phyloP scores from a whole-genome alignment of 2,888 invertebrate genomes.

The Lumbricus terrestris region DNA sequence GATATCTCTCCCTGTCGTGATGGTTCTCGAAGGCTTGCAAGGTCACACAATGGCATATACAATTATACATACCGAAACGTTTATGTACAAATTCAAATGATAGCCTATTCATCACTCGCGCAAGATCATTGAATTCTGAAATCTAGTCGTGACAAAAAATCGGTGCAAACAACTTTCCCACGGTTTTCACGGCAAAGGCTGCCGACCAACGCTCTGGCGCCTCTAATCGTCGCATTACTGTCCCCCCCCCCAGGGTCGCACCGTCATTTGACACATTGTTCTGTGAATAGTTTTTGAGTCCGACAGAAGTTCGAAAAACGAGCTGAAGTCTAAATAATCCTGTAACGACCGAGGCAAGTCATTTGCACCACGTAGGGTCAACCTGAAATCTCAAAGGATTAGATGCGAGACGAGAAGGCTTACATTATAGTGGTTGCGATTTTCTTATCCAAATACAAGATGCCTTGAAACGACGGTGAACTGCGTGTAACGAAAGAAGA shows the following conservation, averaged over 20 bases:
- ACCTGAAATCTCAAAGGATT: not conserved
- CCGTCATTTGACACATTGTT: too few species aligned
- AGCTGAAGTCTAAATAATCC: not conserved
- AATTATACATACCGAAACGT: not conserved
- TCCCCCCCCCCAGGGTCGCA: too few species aligned
- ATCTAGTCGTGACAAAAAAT: too few species aligned
- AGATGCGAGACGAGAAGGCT: not conserved
- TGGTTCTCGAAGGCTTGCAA: not conserved
- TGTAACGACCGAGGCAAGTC: not conserved
- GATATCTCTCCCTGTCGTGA: too few species aligned
- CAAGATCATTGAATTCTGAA: too few species aligned
- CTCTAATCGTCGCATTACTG: too few species aligned
- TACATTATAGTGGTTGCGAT: not conserved
- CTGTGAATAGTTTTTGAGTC: not conserved
- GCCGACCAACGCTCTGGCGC: too few species aligned
- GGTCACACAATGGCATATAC: not conserved
- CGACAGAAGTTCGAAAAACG: not conserved
- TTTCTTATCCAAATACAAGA: not conserved
- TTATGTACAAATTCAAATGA: too few species aligned
- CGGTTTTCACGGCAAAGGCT: too few species aligned
- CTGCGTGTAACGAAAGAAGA: not conserved
- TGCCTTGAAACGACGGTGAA: not conserved
- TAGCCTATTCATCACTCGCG: too few species aligned
- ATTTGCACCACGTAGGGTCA: not conserved
- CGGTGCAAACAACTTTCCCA: too few species aligned